Base-by-base conservation (phyloP, 2,113 vertebrate genomes). In the Lampris megalopsis region DNA sequence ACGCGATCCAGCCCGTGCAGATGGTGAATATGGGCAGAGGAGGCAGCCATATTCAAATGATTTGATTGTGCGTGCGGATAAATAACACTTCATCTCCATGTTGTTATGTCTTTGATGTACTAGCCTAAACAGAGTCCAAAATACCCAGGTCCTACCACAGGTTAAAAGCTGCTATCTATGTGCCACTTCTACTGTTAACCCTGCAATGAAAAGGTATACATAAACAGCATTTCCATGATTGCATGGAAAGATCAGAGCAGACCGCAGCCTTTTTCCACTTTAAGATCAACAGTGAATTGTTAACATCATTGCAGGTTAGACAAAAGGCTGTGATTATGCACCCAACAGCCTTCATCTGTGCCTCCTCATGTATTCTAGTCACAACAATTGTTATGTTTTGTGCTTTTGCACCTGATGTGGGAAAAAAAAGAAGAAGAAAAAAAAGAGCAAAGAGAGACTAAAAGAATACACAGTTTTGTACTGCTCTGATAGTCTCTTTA, bases 61-160 rank as follows among this genome's bases (percentile, higher is more conserved):
- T 85, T 86, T 84, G 75, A 75, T 72, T 81, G 73, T 84, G 81
- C 54, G 56, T 84, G 82, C 71, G 6, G 43, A 80, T 81, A 86
- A 87, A 89, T 85, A 68, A 79, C 80, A 84, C 77, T 91, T 90
- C 79, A 85, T 83, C 60, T 66, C 65, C 69, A 62, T 89, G 82
- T 82, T 88, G 88, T 91, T 91, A 82, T 86, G 88, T 90, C 89
- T 91, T 92, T 91, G 78, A 82, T 87, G 86, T 89, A 58, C 79
- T 36, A 91, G 91, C 86, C 91, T 92, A 92, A 92, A 88, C 91
- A 63, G 76, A 87, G 85, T 79, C 69, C 75, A 90, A 63, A 88
- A 84, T 88, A 73, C 75, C 71, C 62, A 76, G 83, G 73, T 85
- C 80, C 38, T 73, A 65, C 79, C 78, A 71, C 77, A 59, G 63